Evolutionary conservation across 2,797 vertebrate species (phyloP).

Genomic region (Rhodeus uyekii): DNA sequence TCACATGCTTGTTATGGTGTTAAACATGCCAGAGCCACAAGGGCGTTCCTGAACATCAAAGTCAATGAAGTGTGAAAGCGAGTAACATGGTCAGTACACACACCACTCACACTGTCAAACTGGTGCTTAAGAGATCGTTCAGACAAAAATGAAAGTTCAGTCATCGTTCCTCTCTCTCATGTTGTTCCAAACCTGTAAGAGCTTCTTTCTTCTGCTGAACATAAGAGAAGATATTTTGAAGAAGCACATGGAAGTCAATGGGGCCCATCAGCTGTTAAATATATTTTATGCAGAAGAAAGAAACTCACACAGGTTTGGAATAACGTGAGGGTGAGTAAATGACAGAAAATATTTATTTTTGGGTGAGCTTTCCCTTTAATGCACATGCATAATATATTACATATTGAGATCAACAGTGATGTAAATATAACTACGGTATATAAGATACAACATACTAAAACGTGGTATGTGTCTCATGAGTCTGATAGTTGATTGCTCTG

Average conservation of each 20-base stretch:
- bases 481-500: background rate
- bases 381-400: background rate
- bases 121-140: background rate
- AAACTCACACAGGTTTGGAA: background rate
- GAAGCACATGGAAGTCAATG: background rate
- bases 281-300: background rate
- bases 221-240: background rate
- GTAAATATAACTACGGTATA: background rate
- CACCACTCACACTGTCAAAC: background rate
- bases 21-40: background rate
- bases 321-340: background rate
- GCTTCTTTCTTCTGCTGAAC: background rate
- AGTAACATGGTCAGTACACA: background rate
- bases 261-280: background rate
- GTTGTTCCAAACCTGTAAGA: background rate
- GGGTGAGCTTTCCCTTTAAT: background rate
- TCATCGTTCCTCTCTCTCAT: background rate
- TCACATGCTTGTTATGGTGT: background rate
- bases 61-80: background rate
- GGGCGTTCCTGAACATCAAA: slow-evolving; percentile 10
- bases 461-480: background rate
- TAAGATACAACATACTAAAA: background rate
- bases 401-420: background rate
- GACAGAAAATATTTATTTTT: background rate
- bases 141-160: background rate